Conservation (phyloP, 2,888 invertebrate species). For the Agonopterix arenella region DNA sequence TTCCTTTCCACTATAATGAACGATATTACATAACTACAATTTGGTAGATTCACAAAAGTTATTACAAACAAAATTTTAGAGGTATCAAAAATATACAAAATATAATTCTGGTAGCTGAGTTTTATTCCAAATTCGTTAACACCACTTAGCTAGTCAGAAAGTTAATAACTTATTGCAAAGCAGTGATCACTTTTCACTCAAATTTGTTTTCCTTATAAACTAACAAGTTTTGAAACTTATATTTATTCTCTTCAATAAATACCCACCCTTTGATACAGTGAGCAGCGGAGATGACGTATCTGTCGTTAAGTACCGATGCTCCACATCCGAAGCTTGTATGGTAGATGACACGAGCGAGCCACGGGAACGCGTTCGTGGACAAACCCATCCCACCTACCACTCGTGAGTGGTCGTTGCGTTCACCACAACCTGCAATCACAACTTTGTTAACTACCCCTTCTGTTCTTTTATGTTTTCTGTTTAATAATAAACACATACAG, state of each 20-base stretch:
- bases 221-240: no score
- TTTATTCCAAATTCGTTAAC: no score
- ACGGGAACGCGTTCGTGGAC: conserved; percentile 87
- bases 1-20: no score
- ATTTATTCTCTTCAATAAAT: neutral
- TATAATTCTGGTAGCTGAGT: no score
- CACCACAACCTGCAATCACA: conserved; percentile 82
- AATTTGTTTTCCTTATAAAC: neutral
- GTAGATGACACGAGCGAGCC: conserved; percentile 91
- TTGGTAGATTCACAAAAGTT: no score
- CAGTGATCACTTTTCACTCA: neutral
- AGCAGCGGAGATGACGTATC: conserved; percentile 90
- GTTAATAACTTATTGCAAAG: neutral
- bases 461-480: no score
- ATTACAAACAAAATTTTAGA: no score
- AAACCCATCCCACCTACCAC: conserved; percentile 89
- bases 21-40: no score
- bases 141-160: no score
- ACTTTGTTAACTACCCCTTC: no score
- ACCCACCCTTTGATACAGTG: conserved; percentile 92
- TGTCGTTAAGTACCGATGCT: conserved; percentile 91
- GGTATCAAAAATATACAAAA: no score
- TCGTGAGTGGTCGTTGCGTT: conserved; percentile 86
- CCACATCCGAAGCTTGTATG: conserved; percentile 93
- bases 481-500: no score